phyloP scores from a whole-genome alignment of 2,113 vertebrate species.

The Anthoscopus minutus region DNA sequence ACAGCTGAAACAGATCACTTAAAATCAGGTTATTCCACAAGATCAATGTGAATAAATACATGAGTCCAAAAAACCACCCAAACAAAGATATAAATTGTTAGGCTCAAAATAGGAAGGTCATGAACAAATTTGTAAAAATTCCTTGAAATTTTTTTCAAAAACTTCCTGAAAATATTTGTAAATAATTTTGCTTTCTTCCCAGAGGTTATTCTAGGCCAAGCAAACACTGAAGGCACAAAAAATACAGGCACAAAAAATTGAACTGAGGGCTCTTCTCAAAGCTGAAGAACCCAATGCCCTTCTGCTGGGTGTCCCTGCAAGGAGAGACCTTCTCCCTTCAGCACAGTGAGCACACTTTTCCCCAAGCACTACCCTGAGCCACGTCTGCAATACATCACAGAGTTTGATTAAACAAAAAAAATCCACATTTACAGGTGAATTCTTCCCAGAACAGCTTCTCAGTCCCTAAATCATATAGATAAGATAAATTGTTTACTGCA shows the following conservation, averaged over 20 bases:
- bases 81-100: neutral
- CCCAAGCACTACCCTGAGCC: neutral
- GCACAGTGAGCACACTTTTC: neutral
- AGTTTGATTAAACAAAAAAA: neutral
- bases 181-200: neutral
- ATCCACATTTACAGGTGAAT: neutral
- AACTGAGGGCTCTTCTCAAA: neutral
- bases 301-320: neutral
- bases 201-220: neutral
- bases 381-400: neutral
- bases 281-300: neutral
- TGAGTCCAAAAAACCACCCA: fast-evolving
- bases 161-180: neutral
- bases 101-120: neutral
- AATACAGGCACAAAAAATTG: neutral
- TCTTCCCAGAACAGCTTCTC: neutral
- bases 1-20: neutral
- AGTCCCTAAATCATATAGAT: neutral
- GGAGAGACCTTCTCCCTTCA: neutral
- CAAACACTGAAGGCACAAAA: neutral
- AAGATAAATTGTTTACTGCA: neutral
- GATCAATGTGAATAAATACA: neutral
- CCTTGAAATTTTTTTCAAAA: neutral
- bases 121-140: neutral
- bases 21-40: neutral